These are phyloP conservation scores for Neodiprion lecontei DNA, from an alignment of 1,140 invertebrate genomes.

Conservation along the genomic window DNA sequence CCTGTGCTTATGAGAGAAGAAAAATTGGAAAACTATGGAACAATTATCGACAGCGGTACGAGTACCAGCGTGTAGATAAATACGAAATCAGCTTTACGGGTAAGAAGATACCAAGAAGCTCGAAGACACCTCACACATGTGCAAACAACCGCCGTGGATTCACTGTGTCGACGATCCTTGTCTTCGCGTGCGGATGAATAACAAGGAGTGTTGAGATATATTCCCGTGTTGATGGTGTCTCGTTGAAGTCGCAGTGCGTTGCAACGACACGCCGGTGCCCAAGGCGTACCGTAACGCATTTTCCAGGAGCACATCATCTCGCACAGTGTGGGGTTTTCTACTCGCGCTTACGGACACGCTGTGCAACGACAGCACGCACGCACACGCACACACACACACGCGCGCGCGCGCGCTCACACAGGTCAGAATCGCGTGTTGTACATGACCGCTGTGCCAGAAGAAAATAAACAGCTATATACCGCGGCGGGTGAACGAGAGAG, in stretches of 20 bases:
- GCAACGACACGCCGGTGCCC: too few species aligned
- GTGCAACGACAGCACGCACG: too few species aligned
- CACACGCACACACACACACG: too few species aligned
- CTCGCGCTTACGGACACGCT: too few species aligned
- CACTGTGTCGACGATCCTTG: background rate
- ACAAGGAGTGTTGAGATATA: background rate
- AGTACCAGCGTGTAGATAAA: background rate
- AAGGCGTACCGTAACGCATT: too few species aligned
- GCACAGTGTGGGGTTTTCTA: too few species aligned
- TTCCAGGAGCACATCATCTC: too few species aligned
- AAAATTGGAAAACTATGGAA: background rate
- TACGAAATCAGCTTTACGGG: background rate
- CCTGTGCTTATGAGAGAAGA: background rate
- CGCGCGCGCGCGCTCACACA: too few species aligned
- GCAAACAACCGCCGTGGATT: background rate
- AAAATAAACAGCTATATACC: too few species aligned
- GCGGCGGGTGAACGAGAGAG: too few species aligned
- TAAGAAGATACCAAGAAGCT: background rate
- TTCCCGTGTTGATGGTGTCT: background rate
- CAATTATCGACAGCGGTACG: background rate
- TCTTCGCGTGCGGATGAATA: constrained; percentile 1
- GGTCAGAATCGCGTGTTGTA: too few species aligned
- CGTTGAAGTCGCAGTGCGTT: background rate
- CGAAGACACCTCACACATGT: background rate
- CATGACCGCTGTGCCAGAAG: too few species aligned